Base-by-base conservation (phyloP, 2,797 vertebrate genomes). In the Acomys russatus region DNA sequence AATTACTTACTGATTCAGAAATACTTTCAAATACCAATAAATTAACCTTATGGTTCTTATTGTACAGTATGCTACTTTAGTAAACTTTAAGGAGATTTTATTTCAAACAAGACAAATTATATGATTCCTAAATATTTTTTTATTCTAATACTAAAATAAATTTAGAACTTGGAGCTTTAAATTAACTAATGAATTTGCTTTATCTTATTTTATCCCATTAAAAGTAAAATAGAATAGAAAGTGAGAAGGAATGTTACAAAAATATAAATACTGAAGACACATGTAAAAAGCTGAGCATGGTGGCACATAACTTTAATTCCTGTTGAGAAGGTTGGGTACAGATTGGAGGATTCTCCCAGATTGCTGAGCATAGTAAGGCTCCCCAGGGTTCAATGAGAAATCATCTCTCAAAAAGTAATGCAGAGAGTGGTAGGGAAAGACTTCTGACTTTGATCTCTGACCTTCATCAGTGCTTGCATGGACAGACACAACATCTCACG, bases 141-240 rank as follows among this genome's bases (percentile, higher is more conserved):
- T 73, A 49, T 79, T 38, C 30, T 51, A n/a, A 0, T 51, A 93
- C 23, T 91, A 83, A 86, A 70, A 30, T 89, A 82, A 94, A 73
- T 85, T 18, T 66, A 78, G 83, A 80, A 95, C 7, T 44, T 61
- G 3, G 84, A 38, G 7, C 0, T 30, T 92, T 92, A 56, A 59
- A 35, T n/a, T 63, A 35, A 68, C 7, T 90, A 35, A 9, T 3
- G 23, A 61, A 51, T 94, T 83, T 25, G 28, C 30, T 18, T 70
- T 68, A 63, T 56, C 28, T 76, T 76, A 79, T 89, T 84, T 84
- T 6, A 35, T 59, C 9, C 44, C 0, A 10, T 30, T 80, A 70
- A 85, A 88, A 64, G 9, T 30, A 44, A 83, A 54, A 64, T 73
- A 38, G 20, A 38, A 35, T 73, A 73, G 71, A 38, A 4, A 9